Conservation (phyloP, 2,888 invertebrate genomes). For the Himalopsyche japonica region DNA sequence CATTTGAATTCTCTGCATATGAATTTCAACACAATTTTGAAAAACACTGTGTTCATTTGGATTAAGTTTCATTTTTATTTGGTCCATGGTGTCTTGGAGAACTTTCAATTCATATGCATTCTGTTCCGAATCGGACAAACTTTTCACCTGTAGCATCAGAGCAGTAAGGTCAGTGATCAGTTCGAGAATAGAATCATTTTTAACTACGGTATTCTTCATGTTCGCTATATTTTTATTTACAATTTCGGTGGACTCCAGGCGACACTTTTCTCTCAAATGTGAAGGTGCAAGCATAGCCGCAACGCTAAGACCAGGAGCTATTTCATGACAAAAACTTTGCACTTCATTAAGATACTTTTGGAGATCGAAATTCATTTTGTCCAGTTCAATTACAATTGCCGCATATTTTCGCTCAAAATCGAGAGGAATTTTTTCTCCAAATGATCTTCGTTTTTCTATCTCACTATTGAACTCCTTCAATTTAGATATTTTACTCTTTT, state of each 20-base stretch:
- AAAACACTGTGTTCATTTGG: constrained; percentile 76
- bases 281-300: constrained; percentile 88
- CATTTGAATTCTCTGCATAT: constrained; percentile 86
- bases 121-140: constrained; percentile 74
- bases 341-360: constrained; percentile 84
- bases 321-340: constrained; percentile 80
- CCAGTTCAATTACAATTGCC: constrained; percentile 82
- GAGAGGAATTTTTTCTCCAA: constrained; percentile 75
- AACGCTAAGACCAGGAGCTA: constrained; percentile 84
- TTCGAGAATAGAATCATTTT: constrained; percentile 68
- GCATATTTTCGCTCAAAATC: constrained; percentile 94
- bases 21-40: constrained; percentile 88
- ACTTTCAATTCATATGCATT: constrained; percentile 91
- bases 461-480: constrained; percentile 87
- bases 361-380: constrained; percentile 87
- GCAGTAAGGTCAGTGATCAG: constrained; percentile 88
- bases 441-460: constrained; percentile 84
- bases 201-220: constrained; percentile 62
- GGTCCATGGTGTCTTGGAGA: constrained; percentile 87
- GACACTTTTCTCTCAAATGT: constrained; percentile 83
- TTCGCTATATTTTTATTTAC: constrained; percentile 71
- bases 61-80: constrained; percentile 80
- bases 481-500: constrained; percentile 77
- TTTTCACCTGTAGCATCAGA: constrained; percentile 85
- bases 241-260: constrained; percentile 80